A percentile compares a stretch with the other conserved stretches of the same genome.
phyloP scores from a whole-genome alignment of 1,140 invertebrate genomes.

The Anastrepha ludens region DNA sequence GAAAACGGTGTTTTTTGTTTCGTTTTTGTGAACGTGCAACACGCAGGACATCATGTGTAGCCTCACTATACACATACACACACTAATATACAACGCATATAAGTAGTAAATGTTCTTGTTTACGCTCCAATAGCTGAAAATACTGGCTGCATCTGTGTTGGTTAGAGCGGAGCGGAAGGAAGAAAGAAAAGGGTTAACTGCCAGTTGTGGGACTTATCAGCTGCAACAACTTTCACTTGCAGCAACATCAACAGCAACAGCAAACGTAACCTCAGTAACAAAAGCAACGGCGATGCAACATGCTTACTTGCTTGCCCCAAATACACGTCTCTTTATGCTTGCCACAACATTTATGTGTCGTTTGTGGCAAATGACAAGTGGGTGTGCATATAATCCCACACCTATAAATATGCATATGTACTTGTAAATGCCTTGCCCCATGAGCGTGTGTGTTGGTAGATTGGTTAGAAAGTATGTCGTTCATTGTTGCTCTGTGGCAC shows the following conservation, averaged over 20 bases:
- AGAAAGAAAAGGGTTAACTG: neutral
- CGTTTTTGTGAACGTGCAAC: conserved; percentile 29
- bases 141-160: neutral
- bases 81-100: neutral
- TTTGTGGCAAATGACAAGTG: conserved; percentile 41
- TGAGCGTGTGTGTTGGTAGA: neutral
- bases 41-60: conserved; percentile 31
- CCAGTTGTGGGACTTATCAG: conserved; percentile 33
- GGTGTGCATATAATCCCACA: conserved; percentile 30
- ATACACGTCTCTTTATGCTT: conserved; percentile 43
- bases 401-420: neutral
- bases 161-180: neutral
- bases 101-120: neutral
- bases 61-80: neutral
- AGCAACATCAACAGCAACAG: conserved; percentile 12
- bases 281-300: conserved; percentile 13
- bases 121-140: conserved; percentile 1
- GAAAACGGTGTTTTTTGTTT: neutral
- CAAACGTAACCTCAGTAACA: neutral
- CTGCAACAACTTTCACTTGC: conserved; percentile 44
- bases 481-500: conserved; percentile 29
- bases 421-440: neutral
- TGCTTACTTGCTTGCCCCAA: conserved; percentile 25
- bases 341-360: conserved; percentile 49
- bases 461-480: conserved; percentile 37